Evolutionary conservation across 2,113 vertebrate genomes (phyloP).

Genomic region (Podarcis cretensis): DNA sequence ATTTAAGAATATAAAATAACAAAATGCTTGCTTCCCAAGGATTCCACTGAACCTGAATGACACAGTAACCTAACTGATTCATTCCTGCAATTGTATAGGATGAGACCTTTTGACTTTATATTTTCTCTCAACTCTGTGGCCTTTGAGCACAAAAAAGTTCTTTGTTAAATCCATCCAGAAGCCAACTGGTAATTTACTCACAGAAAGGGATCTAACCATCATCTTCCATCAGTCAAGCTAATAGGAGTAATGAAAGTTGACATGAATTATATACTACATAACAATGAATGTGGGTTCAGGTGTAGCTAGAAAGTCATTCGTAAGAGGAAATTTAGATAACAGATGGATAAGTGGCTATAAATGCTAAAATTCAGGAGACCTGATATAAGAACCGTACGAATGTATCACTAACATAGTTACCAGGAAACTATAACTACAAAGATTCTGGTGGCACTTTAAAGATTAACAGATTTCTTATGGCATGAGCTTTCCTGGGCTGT

Average conservation of each 20-base stretch:
- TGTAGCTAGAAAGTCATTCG: conserved; percentile 38
- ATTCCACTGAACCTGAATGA: conserved; percentile 23
- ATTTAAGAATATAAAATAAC: conserved; percentile 34
- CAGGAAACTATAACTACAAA: conserved; percentile 8
- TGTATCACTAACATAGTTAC: conserved; percentile 38
- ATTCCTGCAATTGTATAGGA: conserved; percentile 9
- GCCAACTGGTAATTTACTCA: conserved; percentile 1
- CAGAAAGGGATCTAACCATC: neutral
- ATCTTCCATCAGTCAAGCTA: conserved; percentile 5
- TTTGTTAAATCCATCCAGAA: conserved; percentile 34
- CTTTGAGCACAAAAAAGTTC: conserved; percentile 10
- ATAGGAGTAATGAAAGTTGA: conserved; percentile 29
- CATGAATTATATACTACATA: conserved; percentile 23
- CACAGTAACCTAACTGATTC: conserved; percentile 34
- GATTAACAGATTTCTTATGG: no score
- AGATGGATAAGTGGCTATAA: conserved; percentile 5
- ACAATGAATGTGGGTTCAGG: neutral
- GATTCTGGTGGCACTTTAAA: no score
- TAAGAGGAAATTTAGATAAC: conserved; percentile 22
- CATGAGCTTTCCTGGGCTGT: no score
- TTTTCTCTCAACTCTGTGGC: neutral
- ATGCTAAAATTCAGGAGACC: conserved; percentile 15
- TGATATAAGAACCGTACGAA: conserved; percentile 34
- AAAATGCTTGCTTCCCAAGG: conserved; percentile 38
- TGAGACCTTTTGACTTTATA: conserved; percentile 19